A percentile compares a stretch with the other conserved stretches of the same genome.
Conservation (phyloP, 2,888 invertebrate species). For the Antitype chi region DNA sequence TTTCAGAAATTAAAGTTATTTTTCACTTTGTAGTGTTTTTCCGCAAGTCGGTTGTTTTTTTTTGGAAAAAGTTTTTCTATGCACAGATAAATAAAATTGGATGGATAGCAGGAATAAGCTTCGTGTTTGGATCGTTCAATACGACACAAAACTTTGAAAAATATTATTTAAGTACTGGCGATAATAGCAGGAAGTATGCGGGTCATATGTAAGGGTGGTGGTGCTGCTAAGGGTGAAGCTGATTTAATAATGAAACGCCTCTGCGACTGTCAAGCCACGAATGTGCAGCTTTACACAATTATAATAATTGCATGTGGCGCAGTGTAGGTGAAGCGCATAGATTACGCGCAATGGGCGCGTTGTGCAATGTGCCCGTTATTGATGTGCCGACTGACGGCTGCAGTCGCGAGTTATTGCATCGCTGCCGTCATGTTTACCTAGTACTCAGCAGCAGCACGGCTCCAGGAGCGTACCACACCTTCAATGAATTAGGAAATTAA, state of each 20-base stretch:
- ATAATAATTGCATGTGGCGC: slow-evolving; percentile 55
- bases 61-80: no score
- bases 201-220: neutral
- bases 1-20: no score
- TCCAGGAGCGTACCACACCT: slow-evolving; percentile 14
- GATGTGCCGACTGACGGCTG: slow-evolving; percentile 61
- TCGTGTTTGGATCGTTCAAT: neutral
- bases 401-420: slow-evolving; percentile 57
- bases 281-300: slow-evolving; percentile 59
- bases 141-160: neutral
- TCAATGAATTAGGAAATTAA: neutral
- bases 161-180: neutral
- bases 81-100: neutral
- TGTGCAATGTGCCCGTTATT: slow-evolving; percentile 57
- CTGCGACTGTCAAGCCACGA: slow-evolving; percentile 12
- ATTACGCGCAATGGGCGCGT: slow-evolving; percentile 61
- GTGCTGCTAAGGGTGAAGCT: neutral
- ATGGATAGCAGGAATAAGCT: neutral
- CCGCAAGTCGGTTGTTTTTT: no score
- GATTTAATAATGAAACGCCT: neutral
- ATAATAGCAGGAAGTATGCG: neutral
- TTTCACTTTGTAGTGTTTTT: no score
- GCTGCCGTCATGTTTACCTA: slow-evolving; percentile 42
- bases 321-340: slow-evolving; percentile 59
- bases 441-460: slow-evolving; percentile 22